Evolutionary conservation across 2,888 invertebrate species (phyloP).

Genomic region (Galerucella calmariensis): DNA sequence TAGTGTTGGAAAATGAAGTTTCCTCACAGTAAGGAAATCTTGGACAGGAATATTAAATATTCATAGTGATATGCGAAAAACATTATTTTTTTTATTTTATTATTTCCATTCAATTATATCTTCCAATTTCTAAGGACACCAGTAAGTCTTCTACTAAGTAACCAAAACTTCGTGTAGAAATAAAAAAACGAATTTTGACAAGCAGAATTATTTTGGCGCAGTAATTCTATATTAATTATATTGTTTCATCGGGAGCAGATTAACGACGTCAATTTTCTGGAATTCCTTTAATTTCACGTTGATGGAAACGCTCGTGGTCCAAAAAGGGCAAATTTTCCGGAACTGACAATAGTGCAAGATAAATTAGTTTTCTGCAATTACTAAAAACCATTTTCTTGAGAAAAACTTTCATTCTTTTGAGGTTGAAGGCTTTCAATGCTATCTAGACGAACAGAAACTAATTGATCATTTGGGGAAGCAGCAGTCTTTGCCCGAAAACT

Average conservation of each 20-base stretch:
- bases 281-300: slow-evolving; percentile 24
- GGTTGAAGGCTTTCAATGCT: slow-evolving; percentile 2
- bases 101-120: no score
- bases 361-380: slow-evolving; percentile 35
- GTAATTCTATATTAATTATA: neutral
- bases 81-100: no score
- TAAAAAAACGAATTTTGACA: no score
- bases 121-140: no score
- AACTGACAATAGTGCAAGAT: slow-evolving; percentile 34
- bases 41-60: no score
- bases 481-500: slow-evolving; percentile 3
- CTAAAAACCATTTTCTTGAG: slow-evolving; percentile 27
- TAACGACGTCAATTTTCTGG: slow-evolving; percentile 5
- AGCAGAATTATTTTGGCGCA: neutral
- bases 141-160: no score
- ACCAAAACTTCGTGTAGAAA: no score
- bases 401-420: slow-evolving; percentile 26
- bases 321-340: slow-evolving; percentile 25
- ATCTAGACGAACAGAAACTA: slow-evolving; percentile 17
- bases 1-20: no score
- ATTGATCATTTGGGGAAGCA: slow-evolving; percentile 21
- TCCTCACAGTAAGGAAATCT: no score
- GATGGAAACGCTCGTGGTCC: slow-evolving; percentile 23
- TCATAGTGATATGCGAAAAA: no score
- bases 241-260: neutral